These are phyloP conservation scores for Panurus biarmicus DNA, from an alignment of 2,113 vertebrate species.

Conservation along the genomic window DNA sequence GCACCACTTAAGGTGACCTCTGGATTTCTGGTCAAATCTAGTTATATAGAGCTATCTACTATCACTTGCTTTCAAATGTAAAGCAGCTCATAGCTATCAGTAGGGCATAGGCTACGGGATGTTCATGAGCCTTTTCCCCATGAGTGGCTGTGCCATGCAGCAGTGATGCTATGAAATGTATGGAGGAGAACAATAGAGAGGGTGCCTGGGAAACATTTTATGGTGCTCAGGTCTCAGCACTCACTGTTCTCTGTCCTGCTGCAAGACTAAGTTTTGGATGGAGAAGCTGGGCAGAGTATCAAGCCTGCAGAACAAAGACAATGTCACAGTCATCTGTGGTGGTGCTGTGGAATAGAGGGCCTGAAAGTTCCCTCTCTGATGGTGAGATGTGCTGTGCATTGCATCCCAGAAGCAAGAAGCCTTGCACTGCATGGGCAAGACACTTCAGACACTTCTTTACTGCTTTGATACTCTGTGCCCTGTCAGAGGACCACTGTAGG, in stretches of 20 bases:
- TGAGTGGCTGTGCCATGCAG: background rate
- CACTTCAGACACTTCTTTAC: background rate
- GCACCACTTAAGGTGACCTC: background rate
- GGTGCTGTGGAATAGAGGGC: background rate
- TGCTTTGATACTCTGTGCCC: background rate
- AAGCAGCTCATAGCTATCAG: background rate
- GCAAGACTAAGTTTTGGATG: too few species aligned
- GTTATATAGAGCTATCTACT: background rate
- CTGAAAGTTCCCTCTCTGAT: background rate
- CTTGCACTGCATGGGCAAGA: background rate
- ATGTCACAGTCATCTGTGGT: background rate
- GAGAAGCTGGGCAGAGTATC: background rate
- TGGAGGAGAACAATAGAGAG: background rate
- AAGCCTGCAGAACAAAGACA: background rate
- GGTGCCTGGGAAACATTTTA: background rate
- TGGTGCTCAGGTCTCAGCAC: too few species aligned
- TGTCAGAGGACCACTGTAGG: background rate
- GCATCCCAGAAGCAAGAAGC: background rate
- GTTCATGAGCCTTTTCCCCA: background rate
- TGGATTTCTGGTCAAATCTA: background rate
- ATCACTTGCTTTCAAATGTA: background rate
- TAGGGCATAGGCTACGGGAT: background rate
- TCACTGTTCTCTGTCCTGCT: too few species aligned
- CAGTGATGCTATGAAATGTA: background rate
- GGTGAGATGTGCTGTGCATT: accelerated